Evolutionary conservation across 2,888 invertebrate genomes (phyloP).

Genomic region (Drosophila lutescens): DNA sequence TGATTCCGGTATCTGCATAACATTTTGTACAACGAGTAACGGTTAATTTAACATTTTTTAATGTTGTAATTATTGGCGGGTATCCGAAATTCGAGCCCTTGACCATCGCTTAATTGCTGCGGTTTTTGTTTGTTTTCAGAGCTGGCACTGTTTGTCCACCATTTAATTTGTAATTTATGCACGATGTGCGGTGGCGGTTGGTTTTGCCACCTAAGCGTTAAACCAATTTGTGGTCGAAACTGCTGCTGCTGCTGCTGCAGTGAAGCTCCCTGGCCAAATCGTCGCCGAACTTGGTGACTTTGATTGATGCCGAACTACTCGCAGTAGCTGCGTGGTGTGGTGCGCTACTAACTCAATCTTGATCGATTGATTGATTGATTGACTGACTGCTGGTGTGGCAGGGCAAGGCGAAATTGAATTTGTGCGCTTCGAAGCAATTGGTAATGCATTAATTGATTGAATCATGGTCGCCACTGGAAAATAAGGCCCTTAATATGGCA

Average conservation of each 20-base stretch:
- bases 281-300: slow-evolving; percentile 48
- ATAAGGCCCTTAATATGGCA: slow-evolving; percentile 23
- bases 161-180: slow-evolving; percentile 55
- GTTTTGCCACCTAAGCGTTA: slow-evolving; percentile 45
- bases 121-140: slow-evolving; percentile 33
- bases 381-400: background rate
- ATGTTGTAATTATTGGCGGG: background rate
- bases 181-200: slow-evolving; percentile 30
- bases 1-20: too few relatives aligned
- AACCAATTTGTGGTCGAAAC: slow-evolving; percentile 49
- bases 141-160: slow-evolving; percentile 27
- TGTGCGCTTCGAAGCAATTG: slow-evolving; percentile 11
- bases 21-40: too few relatives aligned
- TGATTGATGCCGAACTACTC: slow-evolving; percentile 53
- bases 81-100: slow-evolving; percentile 15
- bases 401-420: slow-evolving; percentile 26
- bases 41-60: too few relatives aligned
- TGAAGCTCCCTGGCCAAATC: slow-evolving; percentile 7
- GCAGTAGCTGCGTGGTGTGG: slow-evolving; percentile 5
- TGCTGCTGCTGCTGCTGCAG: background rate
- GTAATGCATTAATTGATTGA: slow-evolving; percentile 35
- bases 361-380: slow-evolving; percentile 48
- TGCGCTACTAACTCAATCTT: slow-evolving; percentile 47
- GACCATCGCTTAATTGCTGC: background rate
- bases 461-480: slow-evolving; percentile 6